Base-by-base conservation (phyloP, 1,140 invertebrate genomes). In the Drosophila sucinea region DNA sequence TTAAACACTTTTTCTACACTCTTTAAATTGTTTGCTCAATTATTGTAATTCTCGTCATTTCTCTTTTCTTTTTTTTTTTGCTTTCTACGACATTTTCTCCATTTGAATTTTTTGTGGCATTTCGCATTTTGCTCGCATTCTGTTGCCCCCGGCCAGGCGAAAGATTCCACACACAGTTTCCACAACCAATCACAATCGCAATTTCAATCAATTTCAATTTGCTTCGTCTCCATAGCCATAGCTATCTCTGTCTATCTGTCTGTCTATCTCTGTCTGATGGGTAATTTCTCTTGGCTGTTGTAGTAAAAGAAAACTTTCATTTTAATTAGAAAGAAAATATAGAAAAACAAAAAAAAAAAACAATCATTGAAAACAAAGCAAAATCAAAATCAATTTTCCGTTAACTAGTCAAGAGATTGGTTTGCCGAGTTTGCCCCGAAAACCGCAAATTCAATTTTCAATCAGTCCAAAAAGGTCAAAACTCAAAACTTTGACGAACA, bases 371-470 rank as follows among this genome's bases (percentile, higher is more conserved):
- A 51, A 32, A 54, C 60, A 29, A 60, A 29, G 29, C 73, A 62
- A 77, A 77, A 81, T 84, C 72, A 68, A 85, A 74, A 70, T 71
- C 81, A 85, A 85, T 85, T 85, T 79, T 72, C 64, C 67, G 81
- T 69, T 74, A 83, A 51, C 81, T 64, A 40, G 77, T 61, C 73
- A 67, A 68, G 58, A 70, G 73, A 75, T 64, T 73, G 81, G 69
- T 57, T 17, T 17, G 17, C 17, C 17, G 17, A 17, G 17, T 17
- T 17, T 77, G 69, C 63, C 2, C 44, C 17, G 11, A 17, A 74
- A 83, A 85, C 82, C 81, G 81, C 81, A 85, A 66, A 81, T 85
- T 85, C 78, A 85, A 85, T 85, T 85, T 85, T 72, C 71, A 63
- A 58, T 68, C 67, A 60, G 62, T 58, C 54, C 64, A 56, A 70